Percentiles rank a stretch among this genome's conserved stretches.
phyloP scores from a whole-genome alignment of 2,797 vertebrate species.

The Pelochelys cantorii region DNA sequence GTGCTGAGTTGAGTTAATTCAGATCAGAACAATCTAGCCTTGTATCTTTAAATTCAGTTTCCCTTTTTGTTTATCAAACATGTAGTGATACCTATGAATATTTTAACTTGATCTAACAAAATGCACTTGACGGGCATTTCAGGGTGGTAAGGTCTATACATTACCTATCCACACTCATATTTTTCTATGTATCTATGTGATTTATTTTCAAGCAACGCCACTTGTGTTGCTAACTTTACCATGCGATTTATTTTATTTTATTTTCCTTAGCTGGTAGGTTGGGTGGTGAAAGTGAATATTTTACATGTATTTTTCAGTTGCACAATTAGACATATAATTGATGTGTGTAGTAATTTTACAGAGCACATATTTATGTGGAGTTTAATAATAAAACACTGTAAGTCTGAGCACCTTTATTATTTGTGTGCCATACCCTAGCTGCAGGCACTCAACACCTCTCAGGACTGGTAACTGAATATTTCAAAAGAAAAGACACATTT shows the following conservation, averaged over 20 bases:
- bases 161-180: neutral
- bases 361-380: fast-evolving
- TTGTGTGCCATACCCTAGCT: neutral
- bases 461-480: slow-evolving; percentile 37
- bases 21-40: neutral
- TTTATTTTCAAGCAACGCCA: neutral
- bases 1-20: neutral
- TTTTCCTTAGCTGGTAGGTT: neutral
- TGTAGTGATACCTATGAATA: neutral
- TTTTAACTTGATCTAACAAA: neutral
- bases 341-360: neutral
- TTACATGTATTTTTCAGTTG: neutral
- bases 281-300: neutral
- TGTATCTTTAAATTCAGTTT: neutral
- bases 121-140: neutral
- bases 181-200: neutral
- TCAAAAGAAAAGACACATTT: slow-evolving; percentile 59
- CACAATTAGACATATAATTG: neutral
- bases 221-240: neutral
- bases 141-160: neutral
- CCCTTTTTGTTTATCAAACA: neutral
- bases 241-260: neutral
- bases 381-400: neutral
- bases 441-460: neutral
- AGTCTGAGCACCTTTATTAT: neutral